Evolutionary conservation across 2,888 invertebrate genomes (phyloP).

Genomic region (Achlya flavicornis): DNA sequence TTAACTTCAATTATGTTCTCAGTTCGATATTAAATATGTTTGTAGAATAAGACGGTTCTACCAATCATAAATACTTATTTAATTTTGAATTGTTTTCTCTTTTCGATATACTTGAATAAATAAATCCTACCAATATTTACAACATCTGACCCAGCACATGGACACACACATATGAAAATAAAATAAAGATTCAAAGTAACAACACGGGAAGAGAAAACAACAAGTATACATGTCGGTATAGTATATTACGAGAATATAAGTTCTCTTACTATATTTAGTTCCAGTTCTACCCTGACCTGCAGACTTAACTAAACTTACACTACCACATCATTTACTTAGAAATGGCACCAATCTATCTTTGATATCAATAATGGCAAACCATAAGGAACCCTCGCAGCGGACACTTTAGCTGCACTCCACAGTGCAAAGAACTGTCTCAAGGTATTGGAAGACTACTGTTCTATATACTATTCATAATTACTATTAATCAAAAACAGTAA

Average conservation of each 20-base stretch:
- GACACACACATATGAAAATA: slow-evolving; percentile 79
- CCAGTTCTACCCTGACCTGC: slow-evolving; percentile 82
- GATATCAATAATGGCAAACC: slow-evolving; percentile 83
- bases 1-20: slow-evolving; percentile 68
- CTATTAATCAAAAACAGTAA: slow-evolving; percentile 73
- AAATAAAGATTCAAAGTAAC: slow-evolving; percentile 71
- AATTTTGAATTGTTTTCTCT: slow-evolving; percentile 61
- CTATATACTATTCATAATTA: slow-evolving; percentile 75
- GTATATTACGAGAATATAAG: slow-evolving; percentile 63
- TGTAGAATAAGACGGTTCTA: slow-evolving; percentile 64
- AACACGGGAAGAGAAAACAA: slow-evolving; percentile 62
- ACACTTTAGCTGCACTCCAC: slow-evolving; percentile 56
- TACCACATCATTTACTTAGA: slow-evolving; percentile 81
- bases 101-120: slow-evolving; percentile 73
- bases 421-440: slow-evolving; percentile 68
- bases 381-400: slow-evolving; percentile 80
- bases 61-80: slow-evolving; percentile 57
- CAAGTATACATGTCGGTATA: slow-evolving; percentile 63
- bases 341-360: slow-evolving; percentile 85
- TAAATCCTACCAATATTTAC: slow-evolving; percentile 80
- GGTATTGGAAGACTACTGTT: slow-evolving; percentile 83
- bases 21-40: slow-evolving; percentile 68
- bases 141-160: slow-evolving; percentile 79
- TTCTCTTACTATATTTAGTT: slow-evolving; percentile 75
- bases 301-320: slow-evolving; percentile 82